Conservation (phyloP, 2,888 invertebrate genomes). For the Epinotia nisella region DNA sequence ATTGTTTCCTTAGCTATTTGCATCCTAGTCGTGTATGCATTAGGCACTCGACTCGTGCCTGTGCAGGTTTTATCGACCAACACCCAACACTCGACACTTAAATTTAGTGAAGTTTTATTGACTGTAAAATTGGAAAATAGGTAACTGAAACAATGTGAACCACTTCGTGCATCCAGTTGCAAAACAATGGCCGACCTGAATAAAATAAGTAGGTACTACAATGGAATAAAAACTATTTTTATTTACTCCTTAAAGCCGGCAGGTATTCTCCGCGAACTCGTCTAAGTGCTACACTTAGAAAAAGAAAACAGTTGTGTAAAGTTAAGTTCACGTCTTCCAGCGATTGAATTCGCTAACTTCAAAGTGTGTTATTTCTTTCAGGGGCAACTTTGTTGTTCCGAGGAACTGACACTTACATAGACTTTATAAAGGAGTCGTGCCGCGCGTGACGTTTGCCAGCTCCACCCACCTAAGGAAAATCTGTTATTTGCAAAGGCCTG, state of each 20-base stretch:
- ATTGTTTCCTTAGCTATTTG: constrained; percentile 73
- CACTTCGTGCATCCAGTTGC: constrained; percentile 21
- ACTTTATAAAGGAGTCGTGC: constrained; percentile 60
- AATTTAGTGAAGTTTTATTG: constrained; percentile 45
- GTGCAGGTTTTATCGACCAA: constrained; percentile 52
- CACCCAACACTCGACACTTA: constrained; percentile 45
- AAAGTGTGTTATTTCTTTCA: constrained; percentile 79
- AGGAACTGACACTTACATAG: constrained; percentile 69
- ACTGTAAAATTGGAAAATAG: constrained; percentile 45
- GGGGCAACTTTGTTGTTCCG: constrained; percentile 68
- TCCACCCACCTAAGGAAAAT: constrained; percentile 37
- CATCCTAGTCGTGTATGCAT: constrained; percentile 59
- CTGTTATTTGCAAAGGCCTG: constrained; percentile 26
- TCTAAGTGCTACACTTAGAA: constrained; percentile 67
- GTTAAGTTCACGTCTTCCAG: constrained; percentile 66
- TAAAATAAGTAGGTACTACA: constrained; percentile 28
- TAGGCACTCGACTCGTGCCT: constrained; percentile 46
- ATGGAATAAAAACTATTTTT: constrained; percentile 33
- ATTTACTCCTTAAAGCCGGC: constrained; percentile 36
- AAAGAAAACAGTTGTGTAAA: constrained; percentile 77
- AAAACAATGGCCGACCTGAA: constrained; percentile 6
- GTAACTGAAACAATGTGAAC: constrained; percentile 44
- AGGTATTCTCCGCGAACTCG: constrained; percentile 40
- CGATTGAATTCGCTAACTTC: constrained; percentile 79
- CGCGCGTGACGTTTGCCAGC: constrained; percentile 44